A percentile compares a stretch with the other conserved stretches of the same genome.
These are phyloP conservation scores for Pelochelys cantorii DNA, from an alignment of 2,797 vertebrate genomes.

Conservation along the genomic window DNA sequence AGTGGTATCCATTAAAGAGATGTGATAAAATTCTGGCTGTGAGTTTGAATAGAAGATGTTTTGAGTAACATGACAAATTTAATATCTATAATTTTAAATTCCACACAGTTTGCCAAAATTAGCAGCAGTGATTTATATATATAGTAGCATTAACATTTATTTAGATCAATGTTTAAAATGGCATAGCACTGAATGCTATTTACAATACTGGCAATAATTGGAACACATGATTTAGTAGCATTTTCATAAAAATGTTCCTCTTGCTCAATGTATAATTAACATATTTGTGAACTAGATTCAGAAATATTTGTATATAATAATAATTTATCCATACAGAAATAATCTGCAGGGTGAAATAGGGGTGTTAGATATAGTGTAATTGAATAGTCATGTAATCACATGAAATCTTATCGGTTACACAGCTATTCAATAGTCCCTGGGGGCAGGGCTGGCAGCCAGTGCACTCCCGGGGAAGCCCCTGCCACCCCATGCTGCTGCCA, in stretches of 20 bases:
- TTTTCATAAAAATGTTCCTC: not conserved
- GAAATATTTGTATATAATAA: not conserved
- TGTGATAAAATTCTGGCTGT: not conserved
- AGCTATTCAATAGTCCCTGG: too few relatives aligned
- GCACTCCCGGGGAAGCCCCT: too few relatives aligned
- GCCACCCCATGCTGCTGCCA: too few relatives aligned
- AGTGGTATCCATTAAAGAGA: not conserved
- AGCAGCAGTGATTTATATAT: conserved; percentile 1
- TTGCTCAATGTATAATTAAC: rapidly evolving
- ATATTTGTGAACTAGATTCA: not conserved
- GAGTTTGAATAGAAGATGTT: not conserved
- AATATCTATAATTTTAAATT: not conserved
- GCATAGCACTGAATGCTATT: not conserved
- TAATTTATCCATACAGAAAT: not conserved
- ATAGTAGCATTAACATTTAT: not conserved
- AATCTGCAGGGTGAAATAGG: not conserved
- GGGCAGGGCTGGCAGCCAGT: too few relatives aligned
- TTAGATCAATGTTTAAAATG: not conserved
- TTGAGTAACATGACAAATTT: not conserved
- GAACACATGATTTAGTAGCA: not conserved
- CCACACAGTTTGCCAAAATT: not conserved
- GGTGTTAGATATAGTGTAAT: too few relatives aligned
- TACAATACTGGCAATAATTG: not conserved
- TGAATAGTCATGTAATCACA: too few relatives aligned
- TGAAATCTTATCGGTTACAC: too few relatives aligned